Evolutionary conservation across 2,113 vertebrate species (phyloP), one percentile per base, ranked within the genome.

Genomic region (Camelus bactrianus): DNA sequence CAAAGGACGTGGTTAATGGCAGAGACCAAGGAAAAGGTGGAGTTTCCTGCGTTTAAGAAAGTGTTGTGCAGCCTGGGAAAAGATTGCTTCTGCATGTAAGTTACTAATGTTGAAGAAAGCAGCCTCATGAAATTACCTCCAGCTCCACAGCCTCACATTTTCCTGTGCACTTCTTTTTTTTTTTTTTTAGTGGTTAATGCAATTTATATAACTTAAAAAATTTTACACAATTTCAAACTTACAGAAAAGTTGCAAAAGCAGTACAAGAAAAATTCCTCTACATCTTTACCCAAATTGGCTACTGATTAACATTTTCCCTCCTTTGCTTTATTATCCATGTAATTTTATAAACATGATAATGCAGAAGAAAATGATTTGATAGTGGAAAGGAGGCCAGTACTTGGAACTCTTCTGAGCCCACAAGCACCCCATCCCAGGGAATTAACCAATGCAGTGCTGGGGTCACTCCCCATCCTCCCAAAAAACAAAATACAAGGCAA

Each of bases 181-280:
- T 42, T 42, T 42, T 42, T 42, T 42, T 42, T 42, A 52, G 24
- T 65, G 95, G 67, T 72, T 81, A 77, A 84, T 50, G 64, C 20
- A 93, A 65, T 80, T 54, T 83, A 60, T 58, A 4, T 60, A 60
- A 70, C 30, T 86, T 95, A 56, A 42, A 62, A 69, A 60, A 52
- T 96, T 89, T 48, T 5, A 80, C 38, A 56, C 77, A 54, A 77
- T 94, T 92, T 93, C 76, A 95, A 91, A 93, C 17, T 88, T 76
- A 94, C 0, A 75, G 52, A 62, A 93, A 85, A 30, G 79, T 13
- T 79, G 35, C 28, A 92, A 93, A 90, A 90, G 16, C 52, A 64
- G 19, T 91, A 79, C n/a, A 86, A 65, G 38, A 96, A 96, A 56
- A 54, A 62, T 50, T 88, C 54, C 17, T 58, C 79, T 5, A 75